Evolutionary conservation across 2,888 invertebrate genomes (phyloP).

Genomic region (Antheraea assamensis): DNA sequence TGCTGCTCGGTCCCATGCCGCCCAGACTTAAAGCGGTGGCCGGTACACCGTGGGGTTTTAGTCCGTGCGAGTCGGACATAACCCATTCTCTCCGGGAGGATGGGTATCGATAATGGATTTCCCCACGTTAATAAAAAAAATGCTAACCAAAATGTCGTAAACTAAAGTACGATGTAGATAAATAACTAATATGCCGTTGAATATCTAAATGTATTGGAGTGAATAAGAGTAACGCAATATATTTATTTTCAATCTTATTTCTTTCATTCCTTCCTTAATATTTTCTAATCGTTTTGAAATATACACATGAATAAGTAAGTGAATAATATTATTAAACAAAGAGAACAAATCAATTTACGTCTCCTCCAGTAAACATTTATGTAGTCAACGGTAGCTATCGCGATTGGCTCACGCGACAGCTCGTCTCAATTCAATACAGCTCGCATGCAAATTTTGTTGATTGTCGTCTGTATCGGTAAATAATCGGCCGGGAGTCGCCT

Average conservation of each 20-base stretch:
- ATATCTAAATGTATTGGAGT: no score
- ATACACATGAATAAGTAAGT: not conserved
- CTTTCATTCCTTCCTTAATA: not conserved
- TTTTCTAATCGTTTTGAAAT: not conserved
- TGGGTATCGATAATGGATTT: no score
- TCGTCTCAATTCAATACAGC: conserved; percentile 70
- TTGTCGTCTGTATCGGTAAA: conserved; percentile 71
- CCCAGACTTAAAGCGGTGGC: no score
- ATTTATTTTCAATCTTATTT: not conserved
- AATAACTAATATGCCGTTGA: no score
- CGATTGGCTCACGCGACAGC: conserved; percentile 53
- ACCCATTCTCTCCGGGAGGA: no score
- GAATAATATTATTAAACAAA: not conserved
- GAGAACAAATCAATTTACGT: not conserved
- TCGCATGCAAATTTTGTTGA: conserved; percentile 75
- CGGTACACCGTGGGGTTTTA: no score
- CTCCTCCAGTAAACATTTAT: conserved; percentile 37
- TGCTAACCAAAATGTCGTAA: no score
- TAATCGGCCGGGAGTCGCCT: conserved; percentile 54
- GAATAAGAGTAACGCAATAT: no score
- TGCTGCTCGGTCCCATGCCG: no score
- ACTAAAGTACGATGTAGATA: no score
- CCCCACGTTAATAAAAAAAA: no score
- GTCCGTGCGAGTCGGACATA: no score
- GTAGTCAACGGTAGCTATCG: conserved; percentile 43